Percentiles rank a stretch among this genome's conserved stretches.
Evolutionary conservation across 2,888 invertebrate genomes (phyloP).

Genomic region (Acrobasis consociella): DNA sequence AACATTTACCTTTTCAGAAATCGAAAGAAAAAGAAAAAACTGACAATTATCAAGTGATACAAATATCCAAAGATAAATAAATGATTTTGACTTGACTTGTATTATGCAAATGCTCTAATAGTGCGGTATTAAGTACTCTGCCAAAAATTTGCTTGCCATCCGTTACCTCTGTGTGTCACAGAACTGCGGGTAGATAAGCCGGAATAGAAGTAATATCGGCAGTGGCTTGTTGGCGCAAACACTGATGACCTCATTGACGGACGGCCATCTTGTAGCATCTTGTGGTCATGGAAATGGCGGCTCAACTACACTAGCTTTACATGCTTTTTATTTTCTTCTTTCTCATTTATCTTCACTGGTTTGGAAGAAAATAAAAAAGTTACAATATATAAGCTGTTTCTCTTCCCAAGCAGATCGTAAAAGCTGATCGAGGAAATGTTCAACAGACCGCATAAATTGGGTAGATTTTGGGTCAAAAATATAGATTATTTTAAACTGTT

Average conservation of each 20-base stretch:
- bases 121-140: too few species aligned
- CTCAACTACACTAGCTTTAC: neutral
- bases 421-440: neutral
- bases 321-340: neutral
- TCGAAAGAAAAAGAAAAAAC: too few species aligned
- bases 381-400: neutral
- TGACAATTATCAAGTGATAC: too few species aligned
- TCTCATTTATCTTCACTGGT: neutral
- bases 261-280: conserved; percentile 21
- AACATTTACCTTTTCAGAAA: too few species aligned
- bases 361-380: too few species aligned
- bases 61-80: too few species aligned
- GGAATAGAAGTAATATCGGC: conserved; percentile 66
- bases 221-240: conserved; percentile 61
- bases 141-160: neutral
- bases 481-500: too few species aligned
- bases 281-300: conserved; percentile 4
- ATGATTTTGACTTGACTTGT: too few species aligned
- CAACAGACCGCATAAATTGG: too few species aligned
- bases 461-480: too few species aligned
- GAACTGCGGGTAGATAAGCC: conserved; percentile 50
- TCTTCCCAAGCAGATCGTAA: neutral
- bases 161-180: neutral
- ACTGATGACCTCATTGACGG: conserved; percentile 31
- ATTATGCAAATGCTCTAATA: too few species aligned